Evolutionary conservation across 1,140 invertebrate species (phyloP).

Genomic region (Steinernema khuongi): DNA sequence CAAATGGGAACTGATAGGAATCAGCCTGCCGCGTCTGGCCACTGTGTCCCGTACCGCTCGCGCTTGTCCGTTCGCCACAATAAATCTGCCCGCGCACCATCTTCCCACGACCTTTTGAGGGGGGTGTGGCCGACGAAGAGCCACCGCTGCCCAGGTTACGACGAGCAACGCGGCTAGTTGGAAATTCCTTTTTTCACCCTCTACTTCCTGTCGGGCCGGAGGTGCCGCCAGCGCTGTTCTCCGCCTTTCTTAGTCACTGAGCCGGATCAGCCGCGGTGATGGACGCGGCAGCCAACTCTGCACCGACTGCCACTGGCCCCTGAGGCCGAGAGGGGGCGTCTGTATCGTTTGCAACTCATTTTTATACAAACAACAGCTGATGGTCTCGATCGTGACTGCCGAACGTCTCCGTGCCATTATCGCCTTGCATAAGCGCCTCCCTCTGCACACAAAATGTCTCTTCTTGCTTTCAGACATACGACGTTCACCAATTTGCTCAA

Average conservation of each 20-base stretch:
- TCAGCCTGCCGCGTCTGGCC: no score
- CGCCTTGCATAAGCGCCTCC: neutral
- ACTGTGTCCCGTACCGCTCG: neutral
- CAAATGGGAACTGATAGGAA: neutral
- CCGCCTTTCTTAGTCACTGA: neutral
- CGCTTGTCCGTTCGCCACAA: neutral
- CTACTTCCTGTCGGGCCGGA: neutral
- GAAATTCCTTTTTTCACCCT: neutral
- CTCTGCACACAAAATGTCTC: no score
- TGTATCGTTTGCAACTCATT: neutral
- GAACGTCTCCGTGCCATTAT: neutral
- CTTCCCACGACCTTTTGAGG: constrained; percentile 1
- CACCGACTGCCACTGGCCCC: no score
- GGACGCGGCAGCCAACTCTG: no score
- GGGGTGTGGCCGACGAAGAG: neutral
- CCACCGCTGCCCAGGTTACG: neutral
- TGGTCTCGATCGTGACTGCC: neutral
- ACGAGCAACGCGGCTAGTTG: neutral
- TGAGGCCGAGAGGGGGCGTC: neutral
- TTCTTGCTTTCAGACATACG: neutral
- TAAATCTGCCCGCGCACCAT: neutral
- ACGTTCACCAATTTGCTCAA: neutral
- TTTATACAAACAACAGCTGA: constrained; percentile 13
- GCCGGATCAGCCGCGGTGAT: neutral
- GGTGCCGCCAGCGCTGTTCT: neutral